Evolutionary conservation across 2,888 invertebrate genomes (phyloP).

Genomic region (Amphipyra tragopoginis): DNA sequence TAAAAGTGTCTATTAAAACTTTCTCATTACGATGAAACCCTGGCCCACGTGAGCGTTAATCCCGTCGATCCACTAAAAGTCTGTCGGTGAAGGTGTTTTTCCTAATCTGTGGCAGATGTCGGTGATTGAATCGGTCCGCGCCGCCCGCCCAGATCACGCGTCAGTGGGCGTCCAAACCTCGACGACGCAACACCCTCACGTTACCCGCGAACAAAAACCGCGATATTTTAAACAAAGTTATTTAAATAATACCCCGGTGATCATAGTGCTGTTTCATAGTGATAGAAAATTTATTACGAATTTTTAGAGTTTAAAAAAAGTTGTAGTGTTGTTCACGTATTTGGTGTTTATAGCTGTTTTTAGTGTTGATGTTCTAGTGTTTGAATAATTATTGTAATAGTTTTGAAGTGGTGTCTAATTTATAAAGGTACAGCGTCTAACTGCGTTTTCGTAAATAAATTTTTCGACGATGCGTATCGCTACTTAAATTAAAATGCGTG

Average conservation of each 20-base stretch:
- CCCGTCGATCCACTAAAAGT: constrained; percentile 68
- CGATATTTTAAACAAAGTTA: constrained; percentile 41
- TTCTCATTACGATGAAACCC: constrained; percentile 37
- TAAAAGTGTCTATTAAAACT: constrained; percentile 48
- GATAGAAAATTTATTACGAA: constrained; percentile 10
- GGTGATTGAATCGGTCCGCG: constrained; percentile 65
- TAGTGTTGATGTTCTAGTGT: constrained; percentile 52
- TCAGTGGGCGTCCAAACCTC: constrained; percentile 57
- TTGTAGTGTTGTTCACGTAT: constrained; percentile 42
- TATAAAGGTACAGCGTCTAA: constrained; percentile 35
- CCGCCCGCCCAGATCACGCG: constrained; percentile 57
- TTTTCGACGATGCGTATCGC: neutral
- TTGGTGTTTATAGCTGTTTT: constrained; percentile 52
- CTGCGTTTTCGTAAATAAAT: too few species aligned
- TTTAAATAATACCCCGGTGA: constrained; percentile 17
- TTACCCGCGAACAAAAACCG: constrained; percentile 32
- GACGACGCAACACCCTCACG: constrained; percentile 35
- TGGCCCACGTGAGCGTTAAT: constrained; percentile 51
- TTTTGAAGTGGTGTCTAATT: constrained; percentile 26
- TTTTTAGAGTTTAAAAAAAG: constrained; percentile 34
- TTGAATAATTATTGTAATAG: constrained; percentile 23
- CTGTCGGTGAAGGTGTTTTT: constrained; percentile 68
- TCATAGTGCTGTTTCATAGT: constrained; percentile 26
- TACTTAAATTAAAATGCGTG: constrained; percentile 41
- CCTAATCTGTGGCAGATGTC: constrained; percentile 73